Base-by-base conservation (phyloP, 2,888 invertebrate genomes). In the Amorpha juglandis region DNA sequence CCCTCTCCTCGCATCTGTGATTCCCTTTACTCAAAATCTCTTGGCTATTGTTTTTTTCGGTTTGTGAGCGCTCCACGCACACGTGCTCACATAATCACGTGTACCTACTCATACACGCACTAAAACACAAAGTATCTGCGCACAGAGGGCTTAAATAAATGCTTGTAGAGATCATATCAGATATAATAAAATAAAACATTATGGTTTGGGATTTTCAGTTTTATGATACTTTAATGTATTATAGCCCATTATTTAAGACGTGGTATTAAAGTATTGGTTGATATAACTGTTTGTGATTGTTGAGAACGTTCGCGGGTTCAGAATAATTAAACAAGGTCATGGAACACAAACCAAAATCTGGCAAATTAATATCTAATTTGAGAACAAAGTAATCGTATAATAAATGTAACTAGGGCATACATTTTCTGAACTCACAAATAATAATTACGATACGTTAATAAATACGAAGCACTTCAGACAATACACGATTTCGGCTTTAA, bases 11-110 rank as follows among this genome's bases (percentile, higher is more conserved):
- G 38, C 19, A 58, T 55, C 53, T 48, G 47, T 62, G 66, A 38
- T 65, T 68, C 66, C 63, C 70, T 72, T 72, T 71, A 67, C 62
- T 62, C 58, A 14, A 51, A 48, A 65, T 50, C 68, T 67, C 71
- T 48, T 50, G 64, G 70, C 73, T 74, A 74, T 72, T 72, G 71
- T 74, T 72, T 71, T 71, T 72, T 74, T 73, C 70, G 70, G 73
- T 70, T 69, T 70, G 71, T 42, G 69, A 65, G 65, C 62, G 66
- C 6, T 16, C 1, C 48, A 48, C 16, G 16, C 45, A 45, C 45
- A 45, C 45, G 14, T 7, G 38, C 19, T 8, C 50, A 50, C 11
- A 19, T 6, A 6, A 11, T 0, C 55, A 11, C 33, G 1, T 7
- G 38, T 38, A 11, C 48, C 16, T 6, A 48, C 16, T 1, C 45